Base-by-base conservation (phyloP, 1,140 invertebrate genomes). In the Holcopasites calliopsidis region DNA sequence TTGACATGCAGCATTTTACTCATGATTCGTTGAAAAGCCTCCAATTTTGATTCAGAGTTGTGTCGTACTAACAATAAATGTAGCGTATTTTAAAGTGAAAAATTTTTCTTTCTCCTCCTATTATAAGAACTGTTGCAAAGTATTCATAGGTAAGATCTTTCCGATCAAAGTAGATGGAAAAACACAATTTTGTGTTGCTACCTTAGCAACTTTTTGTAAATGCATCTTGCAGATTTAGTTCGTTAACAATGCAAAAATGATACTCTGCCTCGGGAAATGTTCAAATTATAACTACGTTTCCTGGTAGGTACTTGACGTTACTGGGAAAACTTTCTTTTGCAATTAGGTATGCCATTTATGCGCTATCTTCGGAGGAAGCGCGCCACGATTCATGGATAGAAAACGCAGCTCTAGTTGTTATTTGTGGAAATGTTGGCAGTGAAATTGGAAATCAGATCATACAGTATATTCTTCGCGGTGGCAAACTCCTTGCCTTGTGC, bases 401-500 rank as follows among this genome's bases (percentile, higher is more conserved):
- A 7, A 94, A 96, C 57, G 94, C 95, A 1, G 93, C 93, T 4
- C 89, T 97, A 16, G 92, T 97, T 35, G 94, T 97, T 0, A 94
- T 97, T 38, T 96, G 95, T 78, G 96, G 96, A 0, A 94, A 94
- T 73, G 93, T 96, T 4, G 93, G 94, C 1, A 92, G 93, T 0
- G 91, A 94, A 52, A 91, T 95, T 18, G 94, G 94, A 0, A 92
- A 93, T 5, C 92, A 94, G 40, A 91, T 97, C 8, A 91, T 96
- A 0, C 93, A 95, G n/a, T 97, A 95, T 80, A 92, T 97, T 55
- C 90, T 96, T 10, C 92, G 91, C 8, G 96, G 96, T 4, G 96
- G 96, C 5, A 93, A 94, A 80, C 88, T 97, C n/a, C 90, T 97
- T 0, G 96, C 96, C 40, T 92, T 97, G 11, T 97, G 96, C 83